Evolutionary conservation across 2,888 invertebrate species (phyloP).

Genomic region (Drosophila infuscata): DNA sequence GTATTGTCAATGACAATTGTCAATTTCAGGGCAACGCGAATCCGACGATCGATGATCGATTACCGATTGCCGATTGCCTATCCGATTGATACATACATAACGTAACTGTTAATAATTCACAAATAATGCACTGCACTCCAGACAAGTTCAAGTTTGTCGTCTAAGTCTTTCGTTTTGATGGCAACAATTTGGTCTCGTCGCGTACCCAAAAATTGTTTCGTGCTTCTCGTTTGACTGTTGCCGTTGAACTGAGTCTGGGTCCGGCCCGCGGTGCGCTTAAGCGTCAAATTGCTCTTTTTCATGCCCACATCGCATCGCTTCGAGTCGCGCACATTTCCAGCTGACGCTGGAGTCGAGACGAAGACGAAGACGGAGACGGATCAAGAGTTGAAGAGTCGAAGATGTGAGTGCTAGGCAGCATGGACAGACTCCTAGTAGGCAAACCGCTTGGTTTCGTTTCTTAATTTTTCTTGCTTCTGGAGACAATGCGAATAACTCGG

Average conservation of each 20-base stretch:
- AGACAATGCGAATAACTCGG: slow-evolving; percentile 20
- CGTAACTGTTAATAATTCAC: slow-evolving; percentile 10
- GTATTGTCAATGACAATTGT: slow-evolving; percentile 28
- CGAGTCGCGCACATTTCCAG: slow-evolving; percentile 21
- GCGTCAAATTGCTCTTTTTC: slow-evolving; percentile 77
- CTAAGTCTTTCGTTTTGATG: slow-evolving; percentile 67
- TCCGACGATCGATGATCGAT: slow-evolving; percentile 13
- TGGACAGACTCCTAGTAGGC: slow-evolving; percentile 36
- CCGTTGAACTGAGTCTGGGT: slow-evolving; percentile 82
- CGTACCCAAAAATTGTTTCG: slow-evolving; percentile 48
- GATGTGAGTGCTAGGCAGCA: slow-evolving; percentile 15
- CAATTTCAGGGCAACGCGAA: slow-evolving; percentile 11
- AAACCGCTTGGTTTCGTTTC: slow-evolving; percentile 18
- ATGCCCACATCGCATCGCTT: slow-evolving; percentile 12
- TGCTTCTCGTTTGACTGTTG: slow-evolving; percentile 82
- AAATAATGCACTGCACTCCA: slow-evolving; percentile 29
- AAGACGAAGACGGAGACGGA: not conserved
- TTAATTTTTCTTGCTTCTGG: slow-evolving; percentile 23
- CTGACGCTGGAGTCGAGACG: not conserved
- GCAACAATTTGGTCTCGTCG: slow-evolving; percentile 29
- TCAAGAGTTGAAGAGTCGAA: not conserved
- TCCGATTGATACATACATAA: slow-evolving; percentile 25
- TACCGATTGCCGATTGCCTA: slow-evolving; percentile 1
- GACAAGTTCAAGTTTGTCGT: slow-evolving; percentile 82
- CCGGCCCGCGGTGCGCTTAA: slow-evolving; percentile 74